Conservation (phyloP, 2,797 vertebrate species). For the Enteromius radiatus region DNA sequence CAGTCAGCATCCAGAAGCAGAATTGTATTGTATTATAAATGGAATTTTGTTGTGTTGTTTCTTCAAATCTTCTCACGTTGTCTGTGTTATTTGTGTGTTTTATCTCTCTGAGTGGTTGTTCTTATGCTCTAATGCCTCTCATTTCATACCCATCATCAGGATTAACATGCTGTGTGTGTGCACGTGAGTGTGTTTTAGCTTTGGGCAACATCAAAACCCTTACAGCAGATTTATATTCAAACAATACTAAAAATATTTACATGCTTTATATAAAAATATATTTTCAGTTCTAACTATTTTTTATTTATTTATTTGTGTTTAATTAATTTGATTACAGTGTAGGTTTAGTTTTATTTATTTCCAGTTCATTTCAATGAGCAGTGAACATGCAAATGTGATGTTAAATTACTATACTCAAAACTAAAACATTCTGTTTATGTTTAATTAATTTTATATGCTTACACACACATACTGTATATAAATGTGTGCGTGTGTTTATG, state of each 20-base stretch:
- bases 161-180: constrained; percentile 33
- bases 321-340: too few species aligned
- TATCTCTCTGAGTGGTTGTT: constrained; percentile 16
- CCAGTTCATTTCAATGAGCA: background rate
- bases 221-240: background rate
- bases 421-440: too few species aligned
- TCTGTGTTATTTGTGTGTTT: background rate
- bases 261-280: background rate
- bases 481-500: too few species aligned
- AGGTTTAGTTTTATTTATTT: background rate
- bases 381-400: background rate
- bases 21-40: background rate
- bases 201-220: background rate
- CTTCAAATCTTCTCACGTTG: background rate
- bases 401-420: background rate
- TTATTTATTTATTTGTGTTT: background rate
- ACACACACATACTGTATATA: too few species aligned
- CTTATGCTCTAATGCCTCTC: constrained; percentile 39
- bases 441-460: too few species aligned
- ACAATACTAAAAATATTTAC: background rate
- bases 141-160: constrained; percentile 44
- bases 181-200: constrained; percentile 2
- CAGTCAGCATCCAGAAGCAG: constrained; percentile 3
- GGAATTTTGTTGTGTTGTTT: background rate
- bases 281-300: background rate